Percentiles rank a stretch among this genome's conserved stretches.
Conservation (phyloP, 2,797 vertebrate species). For the Coilia nasus region DNA sequence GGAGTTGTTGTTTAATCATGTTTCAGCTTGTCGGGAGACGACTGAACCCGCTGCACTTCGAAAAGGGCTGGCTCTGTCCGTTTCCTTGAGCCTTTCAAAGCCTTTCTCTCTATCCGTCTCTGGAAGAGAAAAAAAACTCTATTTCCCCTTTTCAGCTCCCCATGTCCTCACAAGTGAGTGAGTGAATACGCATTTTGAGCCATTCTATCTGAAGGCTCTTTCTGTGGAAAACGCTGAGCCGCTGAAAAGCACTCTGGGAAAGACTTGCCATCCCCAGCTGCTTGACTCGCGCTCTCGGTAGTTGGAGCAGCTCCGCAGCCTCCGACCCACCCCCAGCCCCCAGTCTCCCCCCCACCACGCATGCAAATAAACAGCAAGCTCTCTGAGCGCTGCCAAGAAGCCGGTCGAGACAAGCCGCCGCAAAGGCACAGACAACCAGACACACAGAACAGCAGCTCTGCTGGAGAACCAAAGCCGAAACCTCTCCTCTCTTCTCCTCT, state of each 20-base stretch:
- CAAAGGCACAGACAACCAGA: neutral
- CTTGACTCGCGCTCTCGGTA: slow-evolving; percentile 36
- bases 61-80: neutral
- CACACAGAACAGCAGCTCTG: slow-evolving; percentile 26
- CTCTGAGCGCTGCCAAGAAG: slow-evolving; percentile 45
- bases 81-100: neutral
- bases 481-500: neutral
- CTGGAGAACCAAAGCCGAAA: neutral
- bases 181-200: slow-evolving; percentile 2
- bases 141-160: neutral
- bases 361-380: slow-evolving; percentile 49
- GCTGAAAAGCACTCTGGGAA: slow-evolving; percentile 42
- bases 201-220: neutral
- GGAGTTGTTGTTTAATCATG: neutral
- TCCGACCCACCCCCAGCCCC: slow-evolving; percentile 30
- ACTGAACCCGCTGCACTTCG: neutral
- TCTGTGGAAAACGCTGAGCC: slow-evolving; percentile 8
- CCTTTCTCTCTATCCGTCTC: neutral
- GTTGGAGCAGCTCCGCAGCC: slow-evolving; percentile 15
- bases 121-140: neutral
- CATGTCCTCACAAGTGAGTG: neutral
- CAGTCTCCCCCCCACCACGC: slow-evolving; percentile 26
- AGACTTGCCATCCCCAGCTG: slow-evolving; percentile 48
- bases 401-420: slow-evolving; percentile 1
- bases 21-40: neutral